Percentiles rank a stretch among this genome's conserved stretches.
phyloP scores from a whole-genome alignment of 1,140 invertebrate species.

The Varroa destructor region DNA sequence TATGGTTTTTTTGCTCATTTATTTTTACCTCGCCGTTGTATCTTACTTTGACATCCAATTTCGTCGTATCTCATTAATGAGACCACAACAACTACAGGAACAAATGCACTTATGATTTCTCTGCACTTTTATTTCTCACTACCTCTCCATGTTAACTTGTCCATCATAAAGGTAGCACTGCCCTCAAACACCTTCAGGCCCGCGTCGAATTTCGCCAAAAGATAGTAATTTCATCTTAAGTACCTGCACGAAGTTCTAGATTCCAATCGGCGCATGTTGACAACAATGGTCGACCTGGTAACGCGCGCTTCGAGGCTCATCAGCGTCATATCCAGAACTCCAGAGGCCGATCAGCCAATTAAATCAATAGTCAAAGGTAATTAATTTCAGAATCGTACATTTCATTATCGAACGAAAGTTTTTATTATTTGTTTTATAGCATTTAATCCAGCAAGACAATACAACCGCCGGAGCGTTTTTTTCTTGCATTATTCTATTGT shows the following conservation, averaged over 20 bases:
- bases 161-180: background rate
- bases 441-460: background rate
- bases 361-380: background rate
- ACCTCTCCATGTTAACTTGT: background rate
- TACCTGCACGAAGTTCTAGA: conserved; percentile 18
- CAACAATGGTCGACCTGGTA: conserved; percentile 12
- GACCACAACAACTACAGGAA: no score
- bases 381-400: background rate
- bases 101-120: no score
- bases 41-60: no score
- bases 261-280: conserved; percentile 11
- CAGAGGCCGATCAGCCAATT: background rate
- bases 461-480: no score
- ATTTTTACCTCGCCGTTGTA: no score
- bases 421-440: background rate
- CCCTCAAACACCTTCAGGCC: conserved; percentile 11
- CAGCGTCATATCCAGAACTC: background rate
- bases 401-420: background rate
- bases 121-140: no score
- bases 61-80: no score
- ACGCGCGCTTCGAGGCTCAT: background rate
- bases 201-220: background rate
- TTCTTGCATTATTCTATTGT: no score
- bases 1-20: no score
- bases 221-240: background rate